A percentile compares a stretch with the other conserved stretches of the same genome.
These are phyloP conservation scores for Bovichtus diacanthus DNA, from an alignment of 2,797 vertebrate genomes.

Conservation along the genomic window DNA sequence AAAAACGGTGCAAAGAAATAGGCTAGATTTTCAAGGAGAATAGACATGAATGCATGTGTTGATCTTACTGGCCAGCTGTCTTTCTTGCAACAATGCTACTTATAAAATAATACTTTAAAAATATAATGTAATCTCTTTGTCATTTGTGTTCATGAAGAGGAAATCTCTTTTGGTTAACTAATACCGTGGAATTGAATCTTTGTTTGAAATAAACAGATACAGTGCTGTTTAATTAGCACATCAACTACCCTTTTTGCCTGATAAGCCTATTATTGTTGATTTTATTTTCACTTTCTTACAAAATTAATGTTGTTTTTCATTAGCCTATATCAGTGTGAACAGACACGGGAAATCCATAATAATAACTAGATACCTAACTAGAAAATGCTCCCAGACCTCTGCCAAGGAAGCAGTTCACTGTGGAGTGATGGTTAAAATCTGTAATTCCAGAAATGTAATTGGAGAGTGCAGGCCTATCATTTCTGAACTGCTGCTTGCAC, in stretches of 20 bases:
- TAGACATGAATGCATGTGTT: not conserved
- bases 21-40: not conserved
- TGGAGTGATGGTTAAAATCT: too few species aligned
- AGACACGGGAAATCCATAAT: not conserved
- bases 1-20: not conserved
- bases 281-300: too few species aligned
- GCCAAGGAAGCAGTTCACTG: too few species aligned
- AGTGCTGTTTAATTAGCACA: not conserved
- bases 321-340: not conserved
- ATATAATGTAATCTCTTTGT: constrained; percentile 1
- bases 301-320: not conserved
- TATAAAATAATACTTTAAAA: constrained; percentile 13
- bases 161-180: constrained; percentile 14
- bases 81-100: constrained; percentile 1
- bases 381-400: too few species aligned
- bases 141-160: constrained; percentile 13
- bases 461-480: too few species aligned
- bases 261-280: too few species aligned
- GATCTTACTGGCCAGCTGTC: constrained; percentile 5
- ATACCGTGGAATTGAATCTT: not conserved
- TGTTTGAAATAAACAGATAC: constrained; percentile 11
- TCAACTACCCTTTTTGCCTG: too few species aligned
- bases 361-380: too few species aligned
- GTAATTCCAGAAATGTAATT: too few species aligned
- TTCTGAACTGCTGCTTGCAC: too few species aligned